These are phyloP conservation scores for Papilio polytes DNA, from an alignment of 1,140 invertebrate genomes.

Conservation along the genomic window DNA sequence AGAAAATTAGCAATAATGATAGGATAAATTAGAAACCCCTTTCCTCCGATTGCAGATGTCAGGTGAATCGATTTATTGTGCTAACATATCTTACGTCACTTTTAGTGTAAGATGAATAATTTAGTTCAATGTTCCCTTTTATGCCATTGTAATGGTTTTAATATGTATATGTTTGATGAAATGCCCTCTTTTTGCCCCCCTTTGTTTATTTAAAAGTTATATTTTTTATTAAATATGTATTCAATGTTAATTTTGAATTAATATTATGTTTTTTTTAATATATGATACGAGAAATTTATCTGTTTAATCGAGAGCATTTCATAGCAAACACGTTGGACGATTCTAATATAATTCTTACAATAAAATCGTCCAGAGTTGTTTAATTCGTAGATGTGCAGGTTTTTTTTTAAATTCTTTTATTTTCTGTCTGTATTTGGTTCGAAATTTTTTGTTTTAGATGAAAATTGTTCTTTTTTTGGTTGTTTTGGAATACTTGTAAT, in stretches of 20 bases:
- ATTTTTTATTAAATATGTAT: conserved; percentile 42
- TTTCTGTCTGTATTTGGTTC: conserved; percentile 67
- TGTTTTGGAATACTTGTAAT: conserved; percentile 46
- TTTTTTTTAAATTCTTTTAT: conserved; percentile 72
- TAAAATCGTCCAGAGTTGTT: conserved; percentile 81
- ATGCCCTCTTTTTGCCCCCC: conserved; percentile 58
- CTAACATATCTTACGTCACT: conserved; percentile 80
- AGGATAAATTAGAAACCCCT: conserved; percentile 69
- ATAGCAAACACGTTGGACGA: conserved; percentile 71
- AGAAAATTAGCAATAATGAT: conserved; percentile 74
- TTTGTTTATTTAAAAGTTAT: conserved; percentile 36
- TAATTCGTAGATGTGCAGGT: conserved; percentile 69
- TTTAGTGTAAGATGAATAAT: conserved; percentile 66
- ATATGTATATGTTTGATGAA: conserved; percentile 59
- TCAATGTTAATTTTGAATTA: conserved; percentile 33
- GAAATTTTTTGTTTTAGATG: conserved; percentile 65
- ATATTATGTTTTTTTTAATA: conserved; percentile 33
- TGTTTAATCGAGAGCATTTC: conserved; percentile 62
- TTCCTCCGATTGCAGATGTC: conserved; percentile 54
- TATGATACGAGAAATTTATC: conserved; percentile 28
- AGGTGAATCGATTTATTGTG: conserved; percentile 55
- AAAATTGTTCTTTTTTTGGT: conserved; percentile 69
- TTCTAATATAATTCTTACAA: conserved; percentile 84
- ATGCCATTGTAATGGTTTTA: conserved; percentile 75
- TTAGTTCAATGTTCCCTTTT: conserved; percentile 80